phyloP scores from a whole-genome alignment of 2,888 invertebrate species.

The Invenusta paracnida region DNA sequence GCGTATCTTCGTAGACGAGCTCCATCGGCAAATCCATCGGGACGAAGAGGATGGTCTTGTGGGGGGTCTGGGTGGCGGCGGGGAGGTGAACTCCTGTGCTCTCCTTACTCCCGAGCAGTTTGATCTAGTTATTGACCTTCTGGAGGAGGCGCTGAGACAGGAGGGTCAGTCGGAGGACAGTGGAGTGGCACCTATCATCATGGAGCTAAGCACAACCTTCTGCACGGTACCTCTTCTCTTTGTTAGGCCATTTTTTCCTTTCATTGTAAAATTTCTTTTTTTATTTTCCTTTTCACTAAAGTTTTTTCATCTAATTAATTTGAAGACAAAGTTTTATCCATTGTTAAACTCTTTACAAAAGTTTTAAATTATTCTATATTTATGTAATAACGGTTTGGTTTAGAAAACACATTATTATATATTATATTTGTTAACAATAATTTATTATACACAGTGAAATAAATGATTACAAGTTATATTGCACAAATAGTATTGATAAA shows the following conservation, averaged over 20 bases:
- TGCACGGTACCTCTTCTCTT: conserved; percentile 31
- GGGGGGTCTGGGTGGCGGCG: not conserved
- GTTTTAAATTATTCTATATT: too few species aligned
- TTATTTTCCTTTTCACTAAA: too few species aligned
- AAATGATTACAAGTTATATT: too few species aligned
- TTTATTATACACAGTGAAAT: too few species aligned
- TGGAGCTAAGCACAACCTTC: conserved; percentile 41
- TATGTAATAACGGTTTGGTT: too few species aligned
- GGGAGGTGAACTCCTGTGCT: not conserved
- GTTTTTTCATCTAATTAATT: too few species aligned
- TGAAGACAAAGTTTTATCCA: too few species aligned
- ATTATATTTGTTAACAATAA: too few species aligned
- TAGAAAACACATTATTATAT: too few species aligned
- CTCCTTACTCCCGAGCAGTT: conserved; percentile 40
- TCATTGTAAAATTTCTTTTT: too few species aligned
- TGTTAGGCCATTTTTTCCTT: not conserved
- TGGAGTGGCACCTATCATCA: conserved; percentile 41
- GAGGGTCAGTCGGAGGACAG: conserved; percentile 38
- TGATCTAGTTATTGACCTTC: conserved; percentile 43
- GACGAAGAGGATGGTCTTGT: conserved; percentile 9
- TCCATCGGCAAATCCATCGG: conserved; percentile 35
- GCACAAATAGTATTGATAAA: too few species aligned
- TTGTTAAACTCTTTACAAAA: too few species aligned
- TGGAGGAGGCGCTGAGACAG: conserved; percentile 41
- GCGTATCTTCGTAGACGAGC: conserved; percentile 41